Evolutionary conservation across 1,140 invertebrate genomes (phyloP).

Genomic region (Fopius arisanus): DNA sequence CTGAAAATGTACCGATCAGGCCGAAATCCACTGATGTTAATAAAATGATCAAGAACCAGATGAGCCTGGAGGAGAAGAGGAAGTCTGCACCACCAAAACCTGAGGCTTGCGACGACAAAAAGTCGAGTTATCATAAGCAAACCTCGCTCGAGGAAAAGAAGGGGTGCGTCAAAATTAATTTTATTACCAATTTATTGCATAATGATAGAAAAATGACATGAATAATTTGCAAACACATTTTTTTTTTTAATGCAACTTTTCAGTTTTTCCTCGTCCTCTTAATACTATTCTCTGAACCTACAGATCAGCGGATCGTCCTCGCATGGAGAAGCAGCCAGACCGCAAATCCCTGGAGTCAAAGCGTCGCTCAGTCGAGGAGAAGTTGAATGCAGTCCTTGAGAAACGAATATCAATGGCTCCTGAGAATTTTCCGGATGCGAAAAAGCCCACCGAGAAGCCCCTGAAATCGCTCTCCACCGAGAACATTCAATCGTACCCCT

Average conservation of each 20-base stretch:
- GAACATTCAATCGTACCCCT: conserved; percentile 50
- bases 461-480: conserved; percentile 55
- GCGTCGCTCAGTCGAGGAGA: conserved; percentile 59
- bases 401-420: conserved; percentile 53
- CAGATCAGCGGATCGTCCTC: conserved; percentile 31
- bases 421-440: conserved; percentile 26
- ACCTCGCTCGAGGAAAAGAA: conserved; percentile 52
- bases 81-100: conserved; percentile 58
- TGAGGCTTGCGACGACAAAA: conserved; percentile 48
- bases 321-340: conserved; percentile 35
- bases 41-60: conserved; percentile 34
- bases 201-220: no score
- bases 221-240: no score
- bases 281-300: no score
- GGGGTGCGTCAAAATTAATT: conserved; percentile 38
- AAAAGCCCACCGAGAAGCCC: conserved; percentile 36
- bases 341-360: conserved; percentile 55
- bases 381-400: conserved; percentile 60
- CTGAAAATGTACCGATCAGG: conserved; percentile 39
- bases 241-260: conserved; percentile 15
- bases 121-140: conserved; percentile 48
- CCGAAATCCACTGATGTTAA: conserved; percentile 46
- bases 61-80: conserved; percentile 53
- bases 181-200: conserved; percentile 11
- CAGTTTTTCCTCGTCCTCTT: no score